Percentiles rank a stretch among this genome's conserved stretches.
phyloP scores from a whole-genome alignment of 2,888 invertebrate genomes.

The Nomada flava region DNA sequence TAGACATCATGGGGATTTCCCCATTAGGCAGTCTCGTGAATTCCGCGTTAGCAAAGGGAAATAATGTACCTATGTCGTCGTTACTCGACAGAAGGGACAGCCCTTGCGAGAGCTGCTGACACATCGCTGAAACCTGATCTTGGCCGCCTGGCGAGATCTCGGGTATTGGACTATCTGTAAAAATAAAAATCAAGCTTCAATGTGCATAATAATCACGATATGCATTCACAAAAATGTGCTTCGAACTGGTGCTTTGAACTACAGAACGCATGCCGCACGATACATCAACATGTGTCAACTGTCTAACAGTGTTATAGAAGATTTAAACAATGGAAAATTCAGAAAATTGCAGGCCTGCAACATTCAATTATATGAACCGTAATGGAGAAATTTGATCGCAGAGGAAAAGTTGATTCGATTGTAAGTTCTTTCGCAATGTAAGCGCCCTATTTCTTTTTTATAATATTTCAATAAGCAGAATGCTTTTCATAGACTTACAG shows the following conservation, averaged over 20 bases:
- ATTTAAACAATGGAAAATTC: background rate
- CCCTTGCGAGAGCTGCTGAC: conserved; percentile 91
- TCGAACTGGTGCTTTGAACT: conserved; percentile 60
- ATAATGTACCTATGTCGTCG: conserved; percentile 84
- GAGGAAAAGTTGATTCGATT: no score
- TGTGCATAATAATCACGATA: no score
- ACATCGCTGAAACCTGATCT: conserved; percentile 91
- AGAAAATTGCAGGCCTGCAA: background rate
- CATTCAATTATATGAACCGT: background rate
- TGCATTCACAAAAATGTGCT: conserved; percentile 14
- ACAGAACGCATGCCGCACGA: conserved; percentile 66
- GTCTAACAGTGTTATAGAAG: conserved; percentile 27
- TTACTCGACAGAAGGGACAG: conserved; percentile 89
- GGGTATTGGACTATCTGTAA: conserved; percentile 90
- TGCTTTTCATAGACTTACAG: no score
- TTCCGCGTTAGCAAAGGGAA: background rate
- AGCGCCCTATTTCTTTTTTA: no score
- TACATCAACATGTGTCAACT: conserved; percentile 31
- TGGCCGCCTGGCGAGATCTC: conserved; percentile 90
- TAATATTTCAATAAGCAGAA: no score
- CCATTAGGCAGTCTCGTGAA: no score
- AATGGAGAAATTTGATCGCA: background rate
- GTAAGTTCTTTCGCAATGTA: no score
- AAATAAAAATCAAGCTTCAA: conserved; percentile 21
- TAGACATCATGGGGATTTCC: no score